Evolutionary conservation across 2,888 invertebrate genomes (phyloP), one percentile per base, ranked within the genome.

Genomic region (Leucozona laternaria): DNA sequence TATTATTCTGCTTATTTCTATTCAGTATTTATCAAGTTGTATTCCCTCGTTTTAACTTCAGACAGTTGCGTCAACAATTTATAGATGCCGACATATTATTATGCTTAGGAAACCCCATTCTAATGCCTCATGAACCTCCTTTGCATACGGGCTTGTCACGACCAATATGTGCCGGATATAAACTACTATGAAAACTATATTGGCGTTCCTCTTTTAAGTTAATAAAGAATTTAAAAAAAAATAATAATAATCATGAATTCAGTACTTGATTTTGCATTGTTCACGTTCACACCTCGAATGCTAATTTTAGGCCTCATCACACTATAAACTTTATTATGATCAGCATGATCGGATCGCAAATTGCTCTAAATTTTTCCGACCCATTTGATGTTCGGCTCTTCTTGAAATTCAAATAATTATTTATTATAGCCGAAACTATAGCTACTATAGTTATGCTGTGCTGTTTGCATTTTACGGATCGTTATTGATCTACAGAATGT

Each of bases 401-500:
- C 62, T 77, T 62, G 62, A 80, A 77, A 48, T 73, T 45, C 0
- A 3, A 22, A 58, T 48, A 58, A 68, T 48, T 68, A 68, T 68
- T 48, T 68, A 68, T 68, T 20, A 55, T 43, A 17, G 70, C 22
- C 11, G 7, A 28, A n/a, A 34, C 31, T 64, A 64, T 17, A 62
- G 11, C 20, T 45, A 20, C 3, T 22, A 5, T 31, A 31, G 8
- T 31, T 31, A 31, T 28, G 79, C 3, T 57, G 22, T 77, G 60
- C 60, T 85, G 66, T 82, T 68, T 43, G 34, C 28, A 81, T 85
- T 81, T 73, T 73, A 78, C 77, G 85, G 80, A 73, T 77, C 85
- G 76, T 84, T 84, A 79, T 84, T 75, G 75, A 80, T 80, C 80
- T 60, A 80, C 71, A 84, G 71, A 77, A 66, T 58, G 81, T 66